Percentiles rank a stretch among this genome's conserved stretches.
phyloP scores from a whole-genome alignment of 2,797 vertebrate species.

The Decapterus maruadsi region DNA sequence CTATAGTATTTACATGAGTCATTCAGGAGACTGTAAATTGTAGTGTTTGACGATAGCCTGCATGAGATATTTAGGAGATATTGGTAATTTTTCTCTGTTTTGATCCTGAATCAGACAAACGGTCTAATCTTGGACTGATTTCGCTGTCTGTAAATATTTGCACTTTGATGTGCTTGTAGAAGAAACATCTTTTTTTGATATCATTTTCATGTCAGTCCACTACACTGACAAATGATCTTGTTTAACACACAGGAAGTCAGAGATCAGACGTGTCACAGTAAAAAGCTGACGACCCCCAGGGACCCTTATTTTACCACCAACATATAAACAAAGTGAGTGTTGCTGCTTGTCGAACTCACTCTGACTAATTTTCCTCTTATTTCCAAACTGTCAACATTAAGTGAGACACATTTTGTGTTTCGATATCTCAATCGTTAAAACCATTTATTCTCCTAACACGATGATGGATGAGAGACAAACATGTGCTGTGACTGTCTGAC shows the following conservation, averaged over 20 bases:
- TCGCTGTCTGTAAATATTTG: too few species aligned
- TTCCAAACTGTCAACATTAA: not conserved
- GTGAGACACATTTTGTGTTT: not conserved
- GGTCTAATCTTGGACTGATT: too few species aligned
- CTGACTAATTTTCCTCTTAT: not conserved
- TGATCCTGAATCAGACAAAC: too few species aligned
- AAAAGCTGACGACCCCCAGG: too few species aligned
- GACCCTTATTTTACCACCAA: too few species aligned
- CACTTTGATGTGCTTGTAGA: too few species aligned
- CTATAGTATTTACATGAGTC: too few species aligned
- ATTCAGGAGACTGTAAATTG: too few species aligned
- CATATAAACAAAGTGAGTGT: not conserved
- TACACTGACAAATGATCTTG: conserved; percentile 5
- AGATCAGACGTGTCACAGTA: not conserved
- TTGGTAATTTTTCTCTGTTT: too few species aligned
- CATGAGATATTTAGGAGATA: too few species aligned
- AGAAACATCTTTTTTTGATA: not conserved
- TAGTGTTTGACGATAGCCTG: too few species aligned
- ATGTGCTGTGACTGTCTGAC: not conserved
- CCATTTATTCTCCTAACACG: not conserved
- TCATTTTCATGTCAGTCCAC: conserved; percentile 1
- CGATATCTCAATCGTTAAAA: not conserved
- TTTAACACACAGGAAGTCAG: not conserved
- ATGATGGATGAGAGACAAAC: conserved; percentile 20
- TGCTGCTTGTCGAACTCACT: not conserved